phyloP scores from a whole-genome alignment of 2,888 invertebrate genomes.

The Stenurella melanura region DNA sequence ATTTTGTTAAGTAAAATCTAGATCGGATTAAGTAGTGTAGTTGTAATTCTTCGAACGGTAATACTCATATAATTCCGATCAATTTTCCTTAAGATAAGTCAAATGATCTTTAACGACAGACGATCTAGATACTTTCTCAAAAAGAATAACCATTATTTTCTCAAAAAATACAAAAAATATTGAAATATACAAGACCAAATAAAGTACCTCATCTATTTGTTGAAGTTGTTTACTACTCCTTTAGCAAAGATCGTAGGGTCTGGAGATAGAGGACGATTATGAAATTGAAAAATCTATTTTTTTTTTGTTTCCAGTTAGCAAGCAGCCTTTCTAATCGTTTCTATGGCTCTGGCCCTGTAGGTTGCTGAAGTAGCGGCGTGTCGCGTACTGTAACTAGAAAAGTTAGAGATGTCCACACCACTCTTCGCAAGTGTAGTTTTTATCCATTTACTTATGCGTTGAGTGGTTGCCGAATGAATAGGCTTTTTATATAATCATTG shows the following conservation, averaged over 20 bases:
- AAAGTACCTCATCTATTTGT: neutral
- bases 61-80: neutral
- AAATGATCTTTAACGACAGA: neutral
- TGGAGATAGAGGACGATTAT: neutral
- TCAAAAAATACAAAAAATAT: neutral
- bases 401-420: neutral
- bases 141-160: neutral
- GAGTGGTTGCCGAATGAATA: constrained; percentile 43
- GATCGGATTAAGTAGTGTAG: neutral
- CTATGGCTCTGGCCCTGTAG: neutral
- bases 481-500: constrained; percentile 46
- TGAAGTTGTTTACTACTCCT: neutral
- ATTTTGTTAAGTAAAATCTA: neutral
- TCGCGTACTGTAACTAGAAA: neutral
- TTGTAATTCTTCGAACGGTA: neutral
- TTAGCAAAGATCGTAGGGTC: neutral
- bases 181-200: neutral
- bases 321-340: constrained; percentile 1
- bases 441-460: constrained; percentile 42
- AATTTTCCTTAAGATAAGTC: too few species aligned
- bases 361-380: constrained; percentile 1
- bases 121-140: neutral
- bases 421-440: neutral
- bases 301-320: neutral
- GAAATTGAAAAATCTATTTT: neutral